Evolutionary conservation across 2,797 vertebrate genomes (phyloP), one percentile per base, ranked within the genome.

Genomic region (Petrocephalus sullivani): DNA sequence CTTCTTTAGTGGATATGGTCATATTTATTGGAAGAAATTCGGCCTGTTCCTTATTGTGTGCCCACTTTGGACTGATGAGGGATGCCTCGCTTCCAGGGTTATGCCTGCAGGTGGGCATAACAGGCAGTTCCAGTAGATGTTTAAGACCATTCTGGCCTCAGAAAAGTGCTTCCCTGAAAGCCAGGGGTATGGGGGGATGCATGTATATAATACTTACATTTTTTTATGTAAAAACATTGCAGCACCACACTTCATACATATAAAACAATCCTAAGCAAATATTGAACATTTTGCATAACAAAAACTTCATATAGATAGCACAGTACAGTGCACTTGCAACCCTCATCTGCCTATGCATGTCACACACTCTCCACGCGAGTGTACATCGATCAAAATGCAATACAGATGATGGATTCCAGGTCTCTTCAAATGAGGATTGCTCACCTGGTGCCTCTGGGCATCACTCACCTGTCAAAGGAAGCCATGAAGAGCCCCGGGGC

Each of bases 381-480:
- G 82, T 85, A 51, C 49, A 54, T 85, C 82, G 82, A 85, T 85
- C 82, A 85, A 56, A 85, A 28, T 56, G 21, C 23, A 56, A 28
- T 85, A 23, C 21, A 2, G 53, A 85, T 85, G 82, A 85, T 56
- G 53, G 23, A 85, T 85, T 85, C 53, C 51, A 54, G 49, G 82
- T 33, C 82, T 28, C 1, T 56, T 85, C 51, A 33, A 56, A 54
- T 12, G 12, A 53, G 49, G 49, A 16, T 14, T 21, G 14, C 53
- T 85, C 49, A 51, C 82, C 51, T 54, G 23, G 51, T 33, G 82
- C 82, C 82, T 56, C 49, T 0, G 23, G 49, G 46, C 53, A 33
- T 85, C 82, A 85, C 51, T 85, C 82, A 54, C 46, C 82, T 85
- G 82, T 85, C 82, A 56, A 51, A 85, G 53, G 71, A 78, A 19